phyloP scores from a whole-genome alignment of 2,113 vertebrate species.

The Syngnathus typhle region DNA sequence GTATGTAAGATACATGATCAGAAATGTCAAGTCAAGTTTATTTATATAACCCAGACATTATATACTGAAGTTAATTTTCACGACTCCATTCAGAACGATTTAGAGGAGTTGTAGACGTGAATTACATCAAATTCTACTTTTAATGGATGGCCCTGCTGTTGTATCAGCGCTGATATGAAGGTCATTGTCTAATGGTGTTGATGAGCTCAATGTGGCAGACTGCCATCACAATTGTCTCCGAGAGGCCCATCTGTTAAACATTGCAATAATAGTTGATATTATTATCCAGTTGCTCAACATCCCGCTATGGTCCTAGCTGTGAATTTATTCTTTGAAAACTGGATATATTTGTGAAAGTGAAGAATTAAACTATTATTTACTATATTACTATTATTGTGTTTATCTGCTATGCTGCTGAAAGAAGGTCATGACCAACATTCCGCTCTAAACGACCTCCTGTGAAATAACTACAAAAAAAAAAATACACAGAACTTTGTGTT shows the following conservation, averaged over 20 bases:
- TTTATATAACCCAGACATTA: not conserved
- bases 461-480: not conserved
- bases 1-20: too few species aligned
- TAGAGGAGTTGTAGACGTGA: not conserved
- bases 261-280: conserved; percentile 29
- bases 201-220: conserved; percentile 35
- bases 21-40: too few species aligned
- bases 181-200: conserved; percentile 42
- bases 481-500: not conserved
- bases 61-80: not conserved
- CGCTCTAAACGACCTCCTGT: not conserved
- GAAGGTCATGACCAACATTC: too few species aligned
- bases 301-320: conserved; percentile 5
- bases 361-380: too few species aligned
- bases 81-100: not conserved
- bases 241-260: conserved; percentile 34
- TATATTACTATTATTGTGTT: too few species aligned
- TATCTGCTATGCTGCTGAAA: too few species aligned
- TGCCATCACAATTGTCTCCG: conserved; percentile 20
- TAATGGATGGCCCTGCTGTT: conserved; percentile 2
- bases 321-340: not conserved
- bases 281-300: conserved; percentile 6
- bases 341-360: too few species aligned
- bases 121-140: not conserved
- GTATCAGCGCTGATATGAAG: conserved; percentile 37